A percentile compares a stretch with the other conserved stretches of the same genome.
These are phyloP conservation scores for Artemia sinica DNA, from an alignment of 2,888 invertebrate species.

Conservation along the genomic window DNA sequence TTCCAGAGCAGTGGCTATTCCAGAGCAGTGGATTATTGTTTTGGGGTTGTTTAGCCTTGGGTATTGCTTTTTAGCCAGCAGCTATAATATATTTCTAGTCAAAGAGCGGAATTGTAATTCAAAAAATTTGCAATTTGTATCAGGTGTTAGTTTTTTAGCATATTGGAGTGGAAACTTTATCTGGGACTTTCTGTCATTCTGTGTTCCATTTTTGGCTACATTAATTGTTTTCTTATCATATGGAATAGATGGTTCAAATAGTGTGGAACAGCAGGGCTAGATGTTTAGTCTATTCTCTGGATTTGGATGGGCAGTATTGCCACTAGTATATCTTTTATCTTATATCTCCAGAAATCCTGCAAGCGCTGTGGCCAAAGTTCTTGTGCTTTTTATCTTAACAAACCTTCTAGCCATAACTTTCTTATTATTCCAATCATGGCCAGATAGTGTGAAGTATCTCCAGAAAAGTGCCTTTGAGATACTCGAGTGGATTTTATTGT, in stretches of 20 bases:
- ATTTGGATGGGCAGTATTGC: constrained; percentile 53
- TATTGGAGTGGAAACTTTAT: constrained; percentile 58
- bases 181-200: constrained; percentile 55
- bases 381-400: constrained; percentile 30
- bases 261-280: constrained; percentile 28
- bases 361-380: constrained; percentile 52
- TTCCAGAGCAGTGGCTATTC: no score
- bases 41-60: constrained; percentile 43
- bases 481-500: no score
- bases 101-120: constrained; percentile 51
- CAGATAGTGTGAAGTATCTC: no score
- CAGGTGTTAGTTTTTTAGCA: constrained; percentile 49
- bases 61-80: constrained; percentile 52
- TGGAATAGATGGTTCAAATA: constrained; percentile 50
- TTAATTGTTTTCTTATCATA: constrained; percentile 54
- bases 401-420: no score
- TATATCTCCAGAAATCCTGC: constrained; percentile 51
- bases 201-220: constrained; percentile 47
- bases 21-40: no score
- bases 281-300: constrained; percentile 44
- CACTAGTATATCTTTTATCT: constrained; percentile 50
- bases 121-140: constrained; percentile 59
- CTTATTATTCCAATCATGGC: no score
- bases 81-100: constrained; percentile 58
- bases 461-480: no score